Evolutionary conservation across 2,888 invertebrate species (phyloP).

Genomic region (Gasteruption jaculator): DNA sequence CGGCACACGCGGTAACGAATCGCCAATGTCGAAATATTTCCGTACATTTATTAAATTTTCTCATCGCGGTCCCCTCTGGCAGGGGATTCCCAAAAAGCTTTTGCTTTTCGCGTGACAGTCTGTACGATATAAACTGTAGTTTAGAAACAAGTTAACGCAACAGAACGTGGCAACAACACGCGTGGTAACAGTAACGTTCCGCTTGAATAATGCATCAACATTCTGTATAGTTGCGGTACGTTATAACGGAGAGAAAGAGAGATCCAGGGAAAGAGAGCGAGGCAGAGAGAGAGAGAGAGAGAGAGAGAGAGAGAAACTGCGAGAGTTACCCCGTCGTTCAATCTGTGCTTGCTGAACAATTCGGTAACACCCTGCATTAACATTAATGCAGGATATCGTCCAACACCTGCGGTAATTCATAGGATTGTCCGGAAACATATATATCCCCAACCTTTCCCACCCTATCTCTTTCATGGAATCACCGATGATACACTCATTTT

Average conservation of each 20-base stretch:
- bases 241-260: conserved; percentile 26
- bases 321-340: conserved; percentile 33
- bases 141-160: conserved; percentile 47
- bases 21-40: conserved; percentile 1
- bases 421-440: conserved; percentile 26
- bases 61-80: neutral
- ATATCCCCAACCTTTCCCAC: neutral
- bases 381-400: conserved; percentile 43
- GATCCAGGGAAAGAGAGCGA: conserved; percentile 11
- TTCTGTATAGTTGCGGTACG: conserved; percentile 34
- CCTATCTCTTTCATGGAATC: conserved; percentile 19
- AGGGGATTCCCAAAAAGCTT: conserved; percentile 8
- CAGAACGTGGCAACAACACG: conserved; percentile 36
- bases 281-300: conserved; percentile 5
- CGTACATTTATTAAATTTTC: neutral
- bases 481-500: conserved; percentile 21
- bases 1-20: conserved; percentile 1
- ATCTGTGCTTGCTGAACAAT: conserved; percentile 45
- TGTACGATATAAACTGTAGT: conserved; percentile 34
- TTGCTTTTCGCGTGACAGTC: conserved; percentile 6
- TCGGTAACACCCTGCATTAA: conserved; percentile 42
- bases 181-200: conserved; percentile 35
- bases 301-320: conserved; percentile 11
- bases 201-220: conserved; percentile 50
- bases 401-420: conserved; percentile 43